These are phyloP conservation scores for Daktulosphaira vitifoliae DNA, from an alignment of 1,140 invertebrate species.

Conservation along the genomic window DNA sequence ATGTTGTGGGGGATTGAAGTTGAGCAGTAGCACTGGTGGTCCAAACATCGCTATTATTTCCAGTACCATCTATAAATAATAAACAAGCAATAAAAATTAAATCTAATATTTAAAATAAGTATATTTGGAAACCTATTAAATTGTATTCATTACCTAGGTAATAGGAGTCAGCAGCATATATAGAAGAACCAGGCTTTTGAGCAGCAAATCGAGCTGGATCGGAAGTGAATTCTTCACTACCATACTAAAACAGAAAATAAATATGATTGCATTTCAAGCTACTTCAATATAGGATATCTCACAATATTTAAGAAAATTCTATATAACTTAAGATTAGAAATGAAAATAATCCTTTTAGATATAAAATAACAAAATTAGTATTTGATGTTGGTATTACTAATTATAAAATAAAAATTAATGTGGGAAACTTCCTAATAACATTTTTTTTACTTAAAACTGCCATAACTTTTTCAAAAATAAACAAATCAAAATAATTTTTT, in stretches of 20 bases:
- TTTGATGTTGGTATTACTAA: too few species aligned
- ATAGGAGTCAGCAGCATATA: conserved; percentile 48
- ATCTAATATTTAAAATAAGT: neutral
- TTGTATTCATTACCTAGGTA: conserved; percentile 45
- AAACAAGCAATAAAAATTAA: neutral
- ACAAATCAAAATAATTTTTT: too few species aligned
- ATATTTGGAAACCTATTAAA: neutral
- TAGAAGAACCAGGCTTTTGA: conserved; percentile 55
- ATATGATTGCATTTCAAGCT: too few species aligned
- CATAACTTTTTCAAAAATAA: too few species aligned
- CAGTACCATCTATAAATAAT: conserved; percentile 2
- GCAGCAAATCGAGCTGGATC: conserved; percentile 79
- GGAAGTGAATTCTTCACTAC: conserved; percentile 79
- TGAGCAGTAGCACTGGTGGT: conserved; percentile 25
- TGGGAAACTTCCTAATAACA: too few species aligned
- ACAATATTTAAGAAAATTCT: too few species aligned
- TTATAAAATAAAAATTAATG: too few species aligned
- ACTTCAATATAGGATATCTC: too few species aligned
- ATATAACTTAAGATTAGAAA: too few species aligned
- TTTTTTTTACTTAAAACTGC: too few species aligned
- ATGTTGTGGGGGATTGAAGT: conserved; percentile 35
- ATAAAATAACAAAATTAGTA: too few species aligned
- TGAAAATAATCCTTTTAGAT: too few species aligned
- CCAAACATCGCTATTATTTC: conserved; percentile 27
- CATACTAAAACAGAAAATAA: conserved; percentile 59